These are phyloP conservation scores for Pyrgilauda ruficollis DNA, from an alignment of 2,113 vertebrate genomes.

Conservation along the genomic window DNA sequence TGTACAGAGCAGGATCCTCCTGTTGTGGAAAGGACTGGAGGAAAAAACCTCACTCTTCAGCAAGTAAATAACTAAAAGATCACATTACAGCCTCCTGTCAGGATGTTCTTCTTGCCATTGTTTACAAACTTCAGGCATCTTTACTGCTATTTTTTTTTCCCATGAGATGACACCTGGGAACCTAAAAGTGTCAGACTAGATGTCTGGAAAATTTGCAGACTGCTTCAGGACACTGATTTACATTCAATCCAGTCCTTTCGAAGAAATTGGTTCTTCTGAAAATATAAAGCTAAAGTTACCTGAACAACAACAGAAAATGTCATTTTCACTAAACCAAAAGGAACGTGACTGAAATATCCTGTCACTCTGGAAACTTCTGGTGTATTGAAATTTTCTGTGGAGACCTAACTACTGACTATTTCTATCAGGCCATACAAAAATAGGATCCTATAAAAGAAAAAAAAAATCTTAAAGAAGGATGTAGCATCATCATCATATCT, in stretches of 20 bases:
- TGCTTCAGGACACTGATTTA: slow-evolving; percentile 38
- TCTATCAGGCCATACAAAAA: background rate
- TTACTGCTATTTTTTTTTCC: slow-evolving; percentile 15
- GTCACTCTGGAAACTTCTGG: background rate
- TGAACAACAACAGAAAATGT: slow-evolving; percentile 6
- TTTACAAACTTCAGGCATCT: slow-evolving; percentile 53
- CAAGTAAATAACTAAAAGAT: slow-evolving; percentile 43
- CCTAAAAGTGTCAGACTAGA: slow-evolving; percentile 47
- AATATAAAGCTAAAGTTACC: background rate
- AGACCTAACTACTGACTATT: background rate
- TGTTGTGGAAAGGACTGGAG: background rate
- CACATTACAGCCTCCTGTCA: slow-evolving; percentile 36
- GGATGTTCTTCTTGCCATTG: slow-evolving; percentile 39
- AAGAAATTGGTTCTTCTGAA: slow-evolving; percentile 24
- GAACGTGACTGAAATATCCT: background rate
- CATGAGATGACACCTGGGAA: background rate
- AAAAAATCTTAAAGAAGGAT: background rate
- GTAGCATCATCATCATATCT: background rate
- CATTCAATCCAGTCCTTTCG: background rate
- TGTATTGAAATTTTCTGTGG: background rate
- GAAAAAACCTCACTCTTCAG: background rate
- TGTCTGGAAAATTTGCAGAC: slow-evolving; percentile 47
- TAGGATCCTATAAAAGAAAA: background rate
- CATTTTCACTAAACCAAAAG: slow-evolving; percentile 2
- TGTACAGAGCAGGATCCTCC: background rate